Evolutionary conservation across 2,797 vertebrate species (phyloP).

Genomic region (Micromesistius poutassou): DNA sequence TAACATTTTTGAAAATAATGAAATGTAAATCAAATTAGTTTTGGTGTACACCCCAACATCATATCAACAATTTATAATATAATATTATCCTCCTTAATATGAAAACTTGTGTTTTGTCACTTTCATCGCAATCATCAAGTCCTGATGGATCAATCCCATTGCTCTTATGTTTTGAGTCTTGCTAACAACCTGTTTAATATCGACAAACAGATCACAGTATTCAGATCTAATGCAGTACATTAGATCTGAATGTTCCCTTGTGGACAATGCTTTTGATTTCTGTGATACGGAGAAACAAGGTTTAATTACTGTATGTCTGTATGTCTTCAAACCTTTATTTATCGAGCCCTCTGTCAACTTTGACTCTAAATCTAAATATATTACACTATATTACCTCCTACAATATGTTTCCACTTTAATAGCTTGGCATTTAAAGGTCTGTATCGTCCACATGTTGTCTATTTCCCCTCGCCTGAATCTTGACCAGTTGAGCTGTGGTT

Average conservation of each 20-base stretch:
- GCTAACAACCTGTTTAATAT: neutral
- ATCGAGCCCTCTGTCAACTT: conserved; percentile 1
- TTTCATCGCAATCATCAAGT: neutral
- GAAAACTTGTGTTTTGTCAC: neutral
- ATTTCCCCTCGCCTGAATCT: conserved; percentile 10
- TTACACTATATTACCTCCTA: neutral
- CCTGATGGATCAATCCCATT: neutral
- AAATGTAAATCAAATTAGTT: neutral
- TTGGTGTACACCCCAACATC: neutral
- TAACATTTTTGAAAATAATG: no score
- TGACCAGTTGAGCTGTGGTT: conserved; percentile 33
- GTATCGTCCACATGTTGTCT: conserved; percentile 4
- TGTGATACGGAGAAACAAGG: neutral
- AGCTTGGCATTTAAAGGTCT: conserved; percentile 2
- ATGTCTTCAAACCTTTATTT: neutral
- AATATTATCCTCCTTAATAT: neutral
- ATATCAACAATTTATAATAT: neutral
- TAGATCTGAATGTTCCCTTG: neutral
- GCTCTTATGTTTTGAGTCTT: neutral
- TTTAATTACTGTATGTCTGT: neutral
- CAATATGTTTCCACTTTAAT: neutral
- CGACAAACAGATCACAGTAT: neutral
- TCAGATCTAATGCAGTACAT: neutral
- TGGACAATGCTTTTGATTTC: neutral
- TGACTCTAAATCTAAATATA: neutral